phyloP scores from a whole-genome alignment of 2,797 vertebrate genomes.

The Rallus crepitans region DNA sequence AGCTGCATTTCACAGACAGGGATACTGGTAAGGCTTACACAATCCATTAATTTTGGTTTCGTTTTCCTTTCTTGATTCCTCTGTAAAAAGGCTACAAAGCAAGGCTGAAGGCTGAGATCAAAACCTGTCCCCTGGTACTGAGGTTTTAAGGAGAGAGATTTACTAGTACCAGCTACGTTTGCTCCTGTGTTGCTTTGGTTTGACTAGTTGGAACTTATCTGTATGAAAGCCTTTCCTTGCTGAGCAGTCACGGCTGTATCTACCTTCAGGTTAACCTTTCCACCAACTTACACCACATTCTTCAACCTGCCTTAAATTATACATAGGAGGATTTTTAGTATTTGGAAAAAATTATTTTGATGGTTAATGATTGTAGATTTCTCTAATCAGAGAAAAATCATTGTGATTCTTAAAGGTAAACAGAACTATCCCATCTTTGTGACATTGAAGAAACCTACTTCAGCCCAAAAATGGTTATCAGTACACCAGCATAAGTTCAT shows the following conservation, averaged over 20 bases:
- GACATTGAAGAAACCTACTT: neutral
- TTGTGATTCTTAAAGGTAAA: neutral
- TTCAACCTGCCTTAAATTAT: neutral
- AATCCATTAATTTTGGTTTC: neutral
- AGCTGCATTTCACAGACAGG: neutral
- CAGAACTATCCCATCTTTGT: rapidly evolving
- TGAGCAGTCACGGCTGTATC: neutral
- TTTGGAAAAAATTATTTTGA: neutral
- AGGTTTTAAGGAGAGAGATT: neutral
- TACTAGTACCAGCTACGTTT: neutral
- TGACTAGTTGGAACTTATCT: neutral
- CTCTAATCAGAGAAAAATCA: neutral
- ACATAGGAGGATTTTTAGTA: neutral
- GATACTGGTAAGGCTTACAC: neutral
- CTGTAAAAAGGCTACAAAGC: neutral
- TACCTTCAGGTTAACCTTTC: neutral
- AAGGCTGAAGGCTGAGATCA: neutral
- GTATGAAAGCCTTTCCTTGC: neutral
- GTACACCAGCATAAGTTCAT: neutral
- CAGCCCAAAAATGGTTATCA: neutral
- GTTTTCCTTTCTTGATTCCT: neutral
- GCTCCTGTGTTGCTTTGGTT: neutral
- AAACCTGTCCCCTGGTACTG: neutral
- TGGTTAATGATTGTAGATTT: neutral
- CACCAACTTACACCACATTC: neutral